Base-by-base conservation (phyloP, 2,888 invertebrate species). In the Caenorhabditis sp. region DNA sequence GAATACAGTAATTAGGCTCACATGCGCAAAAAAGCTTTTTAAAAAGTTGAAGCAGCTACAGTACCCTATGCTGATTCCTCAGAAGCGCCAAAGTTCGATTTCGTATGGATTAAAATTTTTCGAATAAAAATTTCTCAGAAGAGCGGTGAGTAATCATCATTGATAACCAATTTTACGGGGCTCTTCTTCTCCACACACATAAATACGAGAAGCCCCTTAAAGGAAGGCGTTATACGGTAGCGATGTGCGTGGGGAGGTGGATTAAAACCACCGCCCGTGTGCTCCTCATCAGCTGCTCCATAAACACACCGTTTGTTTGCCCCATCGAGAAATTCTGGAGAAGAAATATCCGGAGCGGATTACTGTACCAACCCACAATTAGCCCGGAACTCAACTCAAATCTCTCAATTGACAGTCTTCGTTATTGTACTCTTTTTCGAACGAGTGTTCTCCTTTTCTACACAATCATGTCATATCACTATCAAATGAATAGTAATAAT, bases 381-480 rank as follows among this genome's bases (percentile, higher is more conserved):
- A 65, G 20, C 26, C 7, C 26, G 9, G 22, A n/a, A 26, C 24
- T 26, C n/a, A 11, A 46, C 24, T 24, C 24, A 26, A n/a, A n/a
- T 46, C 17, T 35, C 39, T 27, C 48, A 37, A 20, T 37, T 30
- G 30, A 7, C 30, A 30, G 30, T 30, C 30, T 30, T 37, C 17
- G 5, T 39, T 39, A 39, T 39, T 39, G 26, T 27, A 26, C 27
- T 30, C 6, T 30, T 30, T 20, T 11, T 13, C 24, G 5, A 24
- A 27, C 5, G 8, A 46, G 27, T 46, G 24, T 22, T 45, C 17
- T 15, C 39, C 17, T 41, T 17, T 37, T 15, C 11, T 27, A n/a
- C 15, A 15, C 17, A 11, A 37, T 41, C 39, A 74, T 74, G 74
- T 66, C 74, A 2, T 74, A 74, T 55, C 74, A 74, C 32, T 74